Percentiles rank a stretch among this genome's conserved stretches.
phyloP scores from a whole-genome alignment of 53 echinoderm and acorn worm genomes.

The Pentamera pediparva region DNA sequence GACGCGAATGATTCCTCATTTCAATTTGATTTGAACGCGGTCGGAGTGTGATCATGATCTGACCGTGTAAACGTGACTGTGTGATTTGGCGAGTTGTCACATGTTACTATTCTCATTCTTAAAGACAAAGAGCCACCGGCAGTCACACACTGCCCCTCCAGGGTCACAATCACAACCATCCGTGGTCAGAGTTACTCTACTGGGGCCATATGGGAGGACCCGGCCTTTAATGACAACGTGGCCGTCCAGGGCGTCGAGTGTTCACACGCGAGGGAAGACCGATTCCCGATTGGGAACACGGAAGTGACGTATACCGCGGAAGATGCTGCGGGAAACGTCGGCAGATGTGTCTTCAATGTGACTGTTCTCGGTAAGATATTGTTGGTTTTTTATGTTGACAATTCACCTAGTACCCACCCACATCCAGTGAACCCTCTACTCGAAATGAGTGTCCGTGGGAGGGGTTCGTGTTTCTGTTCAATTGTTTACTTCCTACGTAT shows the following conservation, averaged over 20 bases:
- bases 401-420: too few relatives aligned
- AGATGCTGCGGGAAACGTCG: constrained; percentile 53
- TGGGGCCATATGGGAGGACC: constrained; percentile 59
- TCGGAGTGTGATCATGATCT: too few relatives aligned
- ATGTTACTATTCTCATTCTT: not conserved
- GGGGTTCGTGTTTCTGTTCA: too few relatives aligned
- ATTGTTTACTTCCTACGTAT: too few relatives aligned
- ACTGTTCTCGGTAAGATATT: constrained; percentile 61
- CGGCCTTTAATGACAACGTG: constrained; percentile 55
- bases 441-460: too few relatives aligned
- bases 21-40: not conserved
- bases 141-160: constrained; percentile 44
- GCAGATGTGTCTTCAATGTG: constrained; percentile 62
- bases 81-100: not conserved
- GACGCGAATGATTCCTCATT: not conserved
- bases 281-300: constrained; percentile 52
- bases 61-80: too few relatives aligned
- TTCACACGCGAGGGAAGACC: not conserved
- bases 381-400: not conserved
- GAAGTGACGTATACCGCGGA: constrained; percentile 66
- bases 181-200: constrained; percentile 45
- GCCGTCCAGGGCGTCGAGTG: constrained; percentile 42
- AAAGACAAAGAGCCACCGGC: constrained; percentile 60
- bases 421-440: too few relatives aligned
- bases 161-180: constrained; percentile 49